A percentile compares a stretch with the other conserved stretches of the same genome.
phyloP scores from a whole-genome alignment of 2,888 invertebrate genomes.

The Serripes groenlandicus region DNA sequence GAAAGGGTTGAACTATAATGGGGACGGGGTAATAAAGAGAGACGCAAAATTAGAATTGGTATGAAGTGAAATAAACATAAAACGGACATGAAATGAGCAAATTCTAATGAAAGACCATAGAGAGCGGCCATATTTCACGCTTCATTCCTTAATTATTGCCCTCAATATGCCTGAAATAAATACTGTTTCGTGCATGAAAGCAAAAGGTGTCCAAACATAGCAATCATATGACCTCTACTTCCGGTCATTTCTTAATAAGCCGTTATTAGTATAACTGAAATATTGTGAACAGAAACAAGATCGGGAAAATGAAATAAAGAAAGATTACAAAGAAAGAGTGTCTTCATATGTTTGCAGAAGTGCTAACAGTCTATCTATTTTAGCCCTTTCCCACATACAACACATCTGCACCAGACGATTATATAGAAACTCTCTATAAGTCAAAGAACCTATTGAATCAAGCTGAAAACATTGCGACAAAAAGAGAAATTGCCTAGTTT shows the following conservation, averaged over 20 bases:
- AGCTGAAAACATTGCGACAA: not conserved
- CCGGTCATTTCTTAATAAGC: too few relatives aligned
- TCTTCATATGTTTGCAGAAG: too few relatives aligned
- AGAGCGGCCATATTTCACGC: conserved; percentile 10
- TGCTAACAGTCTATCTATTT: too few relatives aligned
- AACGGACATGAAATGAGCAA: conserved; percentile 6
- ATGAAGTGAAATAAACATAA: conserved; percentile 5
- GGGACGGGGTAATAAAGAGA: not conserved
- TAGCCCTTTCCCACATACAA: not conserved
- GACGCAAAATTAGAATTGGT: not conserved
- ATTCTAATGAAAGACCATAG: conserved; percentile 3
- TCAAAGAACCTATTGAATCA: not conserved
- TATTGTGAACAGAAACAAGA: too few relatives aligned
- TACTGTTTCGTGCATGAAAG: conserved; percentile 2
- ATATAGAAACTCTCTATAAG: not conserved
- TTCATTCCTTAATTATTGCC: conserved; percentile 3
- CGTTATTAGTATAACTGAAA: too few relatives aligned
- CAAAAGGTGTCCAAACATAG: not conserved
- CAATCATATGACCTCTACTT: conserved; percentile 15
- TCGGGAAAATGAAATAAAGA: not conserved
- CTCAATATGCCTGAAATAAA: conserved; percentile 21
- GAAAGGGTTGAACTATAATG: not conserved
- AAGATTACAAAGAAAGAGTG: not conserved
- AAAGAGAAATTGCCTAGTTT: conserved; percentile 1
- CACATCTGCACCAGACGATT: not conserved